Evolutionary conservation across 2,888 invertebrate genomes (phyloP).

Genomic region (Microplitis deprimator): DNA sequence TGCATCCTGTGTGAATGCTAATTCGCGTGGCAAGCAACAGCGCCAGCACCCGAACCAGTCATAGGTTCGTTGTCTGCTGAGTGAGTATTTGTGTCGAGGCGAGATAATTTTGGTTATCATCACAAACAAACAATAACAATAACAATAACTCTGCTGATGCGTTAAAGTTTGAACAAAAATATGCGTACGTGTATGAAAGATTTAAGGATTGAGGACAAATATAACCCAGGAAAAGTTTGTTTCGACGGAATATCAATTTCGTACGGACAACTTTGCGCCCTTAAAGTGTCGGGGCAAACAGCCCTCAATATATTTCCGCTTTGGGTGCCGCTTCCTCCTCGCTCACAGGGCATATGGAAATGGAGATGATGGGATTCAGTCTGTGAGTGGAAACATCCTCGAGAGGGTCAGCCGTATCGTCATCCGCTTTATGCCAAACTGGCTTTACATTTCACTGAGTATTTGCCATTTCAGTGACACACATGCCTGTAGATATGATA

Average conservation of each 20-base stretch:
- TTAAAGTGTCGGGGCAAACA: conserved; percentile 34
- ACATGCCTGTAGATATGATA: conserved; percentile 10
- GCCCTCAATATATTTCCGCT: neutral
- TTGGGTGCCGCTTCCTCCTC: conserved; percentile 25
- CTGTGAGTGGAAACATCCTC: conserved; percentile 68
- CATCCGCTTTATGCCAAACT: conserved; percentile 30
- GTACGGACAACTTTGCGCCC: conserved; percentile 61
- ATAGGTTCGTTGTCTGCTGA: conserved; percentile 11
- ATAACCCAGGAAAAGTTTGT: conserved; percentile 50
- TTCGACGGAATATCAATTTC: conserved; percentile 64
- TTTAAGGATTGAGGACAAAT: conserved; percentile 17
- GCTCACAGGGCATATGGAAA: conserved; percentile 64
- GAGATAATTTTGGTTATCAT: neutral
- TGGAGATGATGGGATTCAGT: conserved; percentile 69
- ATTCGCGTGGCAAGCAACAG: conserved; percentile 25
- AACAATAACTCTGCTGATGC: no score
- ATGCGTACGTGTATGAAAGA: no score
- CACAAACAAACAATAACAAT: no score
- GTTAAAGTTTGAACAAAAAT: no score
- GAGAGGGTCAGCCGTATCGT: conserved; percentile 61
- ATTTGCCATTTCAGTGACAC: conserved; percentile 17
- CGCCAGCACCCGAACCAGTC: conserved; percentile 26
- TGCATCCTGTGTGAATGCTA: conserved; percentile 71
- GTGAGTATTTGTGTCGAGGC: conserved; percentile 18
- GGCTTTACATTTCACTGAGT: conserved; percentile 27